These are phyloP conservation scores for Corvus cornix DNA, from an alignment of 2,113 vertebrate genomes.

Conservation along the genomic window DNA sequence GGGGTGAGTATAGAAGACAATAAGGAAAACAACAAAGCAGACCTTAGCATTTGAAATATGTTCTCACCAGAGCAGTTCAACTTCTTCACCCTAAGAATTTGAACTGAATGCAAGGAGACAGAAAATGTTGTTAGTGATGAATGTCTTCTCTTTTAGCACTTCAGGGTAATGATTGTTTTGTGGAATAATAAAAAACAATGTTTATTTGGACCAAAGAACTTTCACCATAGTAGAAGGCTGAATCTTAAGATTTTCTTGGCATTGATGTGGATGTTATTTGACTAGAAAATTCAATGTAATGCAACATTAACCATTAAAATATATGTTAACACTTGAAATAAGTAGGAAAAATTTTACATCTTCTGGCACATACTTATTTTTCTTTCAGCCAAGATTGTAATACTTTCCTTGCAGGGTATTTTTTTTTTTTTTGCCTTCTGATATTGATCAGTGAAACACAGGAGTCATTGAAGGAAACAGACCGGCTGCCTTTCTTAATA, in stretches of 20 bases:
- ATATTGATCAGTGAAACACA: neutral
- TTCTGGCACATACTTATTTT: slow-evolving; percentile 1
- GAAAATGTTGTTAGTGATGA: neutral
- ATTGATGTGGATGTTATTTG: neutral
- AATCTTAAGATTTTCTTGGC: neutral
- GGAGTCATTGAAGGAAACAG: slow-evolving; percentile 16
- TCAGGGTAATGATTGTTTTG: neutral
- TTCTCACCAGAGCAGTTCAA: neutral
- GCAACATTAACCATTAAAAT: neutral
- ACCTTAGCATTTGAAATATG: neutral
- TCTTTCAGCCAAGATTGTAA: neutral
- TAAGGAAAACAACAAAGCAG: neutral
- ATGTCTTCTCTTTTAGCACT: neutral
- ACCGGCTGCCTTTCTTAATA: slow-evolving; percentile 40
- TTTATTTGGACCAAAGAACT: slow-evolving; percentile 4
- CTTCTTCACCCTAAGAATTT: neutral
- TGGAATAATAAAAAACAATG: neutral
- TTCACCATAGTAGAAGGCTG: neutral
- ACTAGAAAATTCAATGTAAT: neutral
- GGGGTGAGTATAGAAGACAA: neutral
- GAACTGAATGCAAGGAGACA: neutral
- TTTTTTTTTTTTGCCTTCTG: neutral
- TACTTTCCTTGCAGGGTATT: neutral
- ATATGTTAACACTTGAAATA: neutral
- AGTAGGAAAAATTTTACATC: neutral